phyloP scores from a whole-genome alignment of 2,797 vertebrate genomes.

The Momotus momota region DNA sequence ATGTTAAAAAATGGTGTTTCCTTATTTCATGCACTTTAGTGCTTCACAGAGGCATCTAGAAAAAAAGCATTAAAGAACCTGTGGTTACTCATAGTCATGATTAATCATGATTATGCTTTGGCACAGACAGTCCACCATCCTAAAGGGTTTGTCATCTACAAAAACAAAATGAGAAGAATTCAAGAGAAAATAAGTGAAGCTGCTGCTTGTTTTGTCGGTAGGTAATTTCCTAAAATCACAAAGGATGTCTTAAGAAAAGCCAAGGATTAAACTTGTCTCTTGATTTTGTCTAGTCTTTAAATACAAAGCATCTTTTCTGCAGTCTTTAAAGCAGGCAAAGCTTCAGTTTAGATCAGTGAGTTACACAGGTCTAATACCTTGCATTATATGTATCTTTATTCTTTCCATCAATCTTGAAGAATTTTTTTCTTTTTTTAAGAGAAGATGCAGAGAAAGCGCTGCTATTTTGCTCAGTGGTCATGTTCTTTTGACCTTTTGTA shows the following conservation, averaged over 20 bases:
- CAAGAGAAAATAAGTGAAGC: neutral
- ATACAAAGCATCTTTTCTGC: conserved; percentile 18
- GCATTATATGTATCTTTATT: conserved; percentile 17
- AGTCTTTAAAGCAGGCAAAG: neutral
- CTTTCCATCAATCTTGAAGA: neutral
- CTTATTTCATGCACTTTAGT: neutral
- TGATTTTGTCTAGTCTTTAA: neutral
- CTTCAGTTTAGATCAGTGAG: neutral
- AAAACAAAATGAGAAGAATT: neutral
- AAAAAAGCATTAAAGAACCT: neutral
- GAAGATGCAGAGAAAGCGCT: neutral
- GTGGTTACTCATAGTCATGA: neutral
- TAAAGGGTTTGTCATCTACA: neutral
- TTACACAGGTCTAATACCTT: neutral
- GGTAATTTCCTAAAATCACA: neutral
- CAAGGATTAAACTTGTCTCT: neutral
- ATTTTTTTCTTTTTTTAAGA: neutral
- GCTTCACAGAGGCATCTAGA: neutral
- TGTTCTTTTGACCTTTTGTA: conserved; percentile 46
- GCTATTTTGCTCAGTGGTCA: conserved; percentile 3
- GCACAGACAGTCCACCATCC: neutral
- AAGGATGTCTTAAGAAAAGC: neutral
- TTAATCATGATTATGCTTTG: neutral
- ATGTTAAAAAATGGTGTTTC: neutral
- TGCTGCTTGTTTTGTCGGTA: neutral